Base-by-base conservation (phyloP, 2,888 invertebrate genomes). In the Erebia palarica region DNA sequence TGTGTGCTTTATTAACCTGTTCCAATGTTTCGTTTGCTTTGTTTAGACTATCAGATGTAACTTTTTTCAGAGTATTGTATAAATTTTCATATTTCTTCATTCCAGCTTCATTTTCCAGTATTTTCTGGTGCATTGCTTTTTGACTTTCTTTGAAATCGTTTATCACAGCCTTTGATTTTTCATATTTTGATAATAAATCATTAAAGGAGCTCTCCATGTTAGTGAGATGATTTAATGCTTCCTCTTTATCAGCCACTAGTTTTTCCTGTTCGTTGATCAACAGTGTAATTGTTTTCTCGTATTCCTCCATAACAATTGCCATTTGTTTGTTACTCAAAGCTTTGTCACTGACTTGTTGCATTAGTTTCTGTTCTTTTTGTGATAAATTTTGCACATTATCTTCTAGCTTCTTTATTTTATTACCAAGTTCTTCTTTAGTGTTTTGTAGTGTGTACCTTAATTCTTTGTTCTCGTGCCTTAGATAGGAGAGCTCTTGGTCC, bases 21-120 rank as follows among this genome's bases (percentile, higher is more conserved):
- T 97, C 96, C 79, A 98, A 94, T 83, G 98, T 98, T 83, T 96
- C 95, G 90, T 98, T 98, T 42, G 92, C 92, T 78, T 89, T 90
- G 57, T 84, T 96, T 77, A 99, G 94, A 86, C 97, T 97, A 75
- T 96, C 96, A 86, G 97, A 96, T 67, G 98, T 98, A 79, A 97
- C 96, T 79, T 95, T 94, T 88, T 97, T 97, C 75, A 99, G 94
- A 79, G 96, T 95, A 74, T 96, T 96, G 84, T 98, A 97, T 84
- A 97, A 95, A 73, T 95, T 95, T 82, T 97, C 97, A 87, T 97
- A 96, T 92, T 85, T 95, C 77, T 95, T 95, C 72, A 97, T 91
- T 16, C 95, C 96, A 55, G 93, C 94, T 85, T 96, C 95, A 84
- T 95, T 95, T 74, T 96, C 95, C 53, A 94, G 87, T 61, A 97